Evolutionary conservation across 2,888 invertebrate species (phyloP).

Genomic region (Gari tellinella): DNA sequence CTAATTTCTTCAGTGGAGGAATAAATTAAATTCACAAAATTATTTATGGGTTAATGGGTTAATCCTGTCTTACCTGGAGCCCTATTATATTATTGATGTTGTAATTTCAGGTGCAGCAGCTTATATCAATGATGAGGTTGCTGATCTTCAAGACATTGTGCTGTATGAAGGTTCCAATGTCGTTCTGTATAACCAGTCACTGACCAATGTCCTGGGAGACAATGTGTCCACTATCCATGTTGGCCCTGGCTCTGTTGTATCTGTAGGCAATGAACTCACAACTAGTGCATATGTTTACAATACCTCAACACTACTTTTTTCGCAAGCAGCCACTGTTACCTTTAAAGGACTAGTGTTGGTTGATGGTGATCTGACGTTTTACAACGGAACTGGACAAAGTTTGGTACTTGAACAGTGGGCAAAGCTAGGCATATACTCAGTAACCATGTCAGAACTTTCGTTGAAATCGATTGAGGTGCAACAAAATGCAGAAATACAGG

Average conservation of each 20-base stretch:
- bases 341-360: constrained; percentile 6
- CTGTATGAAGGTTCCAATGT: constrained; percentile 56
- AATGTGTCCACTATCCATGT: constrained; percentile 42
- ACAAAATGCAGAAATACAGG: constrained; percentile 4
- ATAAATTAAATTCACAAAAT: too few species aligned
- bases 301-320: constrained; percentile 3
- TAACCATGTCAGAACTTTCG: background rate
- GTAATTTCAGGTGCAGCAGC: constrained; percentile 62
- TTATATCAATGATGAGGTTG: constrained; percentile 43
- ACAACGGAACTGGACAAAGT: background rate
- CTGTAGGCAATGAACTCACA: constrained; percentile 22
- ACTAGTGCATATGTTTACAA: constrained; percentile 45
- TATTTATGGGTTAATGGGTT: too few species aligned
- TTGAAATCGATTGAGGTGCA: constrained; percentile 15
- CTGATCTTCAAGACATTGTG: constrained; percentile 46
- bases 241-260: constrained; percentile 2
- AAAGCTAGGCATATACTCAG: constrained; percentile 14
- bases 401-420: constrained; percentile 21
- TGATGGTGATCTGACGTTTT: background rate
- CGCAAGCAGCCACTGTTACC: background rate
- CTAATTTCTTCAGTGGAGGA: too few species aligned
- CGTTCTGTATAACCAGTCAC: constrained; percentile 47
- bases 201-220: constrained; percentile 33
- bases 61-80: too few species aligned
- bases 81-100: too few species aligned